Base-by-base conservation (phyloP, 2,888 invertebrate species). In the Idaea aversata region DNA sequence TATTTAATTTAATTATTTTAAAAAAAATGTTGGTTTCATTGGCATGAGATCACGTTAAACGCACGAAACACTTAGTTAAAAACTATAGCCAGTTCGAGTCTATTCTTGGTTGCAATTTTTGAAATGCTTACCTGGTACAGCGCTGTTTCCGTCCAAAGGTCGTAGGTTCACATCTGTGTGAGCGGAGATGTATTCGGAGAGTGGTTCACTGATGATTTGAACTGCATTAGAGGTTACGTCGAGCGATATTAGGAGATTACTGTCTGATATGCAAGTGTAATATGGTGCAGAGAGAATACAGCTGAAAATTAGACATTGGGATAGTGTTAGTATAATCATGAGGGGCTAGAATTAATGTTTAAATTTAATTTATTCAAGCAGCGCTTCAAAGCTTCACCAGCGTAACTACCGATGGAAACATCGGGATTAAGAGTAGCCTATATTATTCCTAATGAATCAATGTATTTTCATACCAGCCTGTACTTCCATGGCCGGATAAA, bases 201-300 rank as follows among this genome's bases (percentile, higher is more conserved):
- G 77, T 7, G 91, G 88, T 75, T 93, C 91, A 72, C 90, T 86
- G 71, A 93, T 88, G 61, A 93, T 84, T 69, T 94, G 89, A 0
- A 93, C 84, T 0, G 91, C 89, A 60, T 93, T 85, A 0, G 94
- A 91, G 1, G 93, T 90, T 10, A 96, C 87, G 79, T 97, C 94
- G 34, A 96, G 78, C 10, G 95, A 94, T 47, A 95, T 91, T 16
- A 97, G 80, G 68, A 95, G 90, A 67, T 93, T 88, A 5, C 84
- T 86, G 15, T 93, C 93, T 0, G 95, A 94, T 34, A 95, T 73
- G 75, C 97, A 97, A 5, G 94, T 94, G 83, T 95, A 95, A 82
- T 94, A 95, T 5, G 94, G 94, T 1, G 94, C 93, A 47, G 95
- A 92, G 63, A 95, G 75, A 6, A 94, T 82, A 83, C 97, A 97